A percentile compares a stretch with the other conserved stretches of the same genome.
Evolutionary conservation across 2,113 vertebrate species (phyloP).

Genomic region (Ceuthmochares aereus): DNA sequence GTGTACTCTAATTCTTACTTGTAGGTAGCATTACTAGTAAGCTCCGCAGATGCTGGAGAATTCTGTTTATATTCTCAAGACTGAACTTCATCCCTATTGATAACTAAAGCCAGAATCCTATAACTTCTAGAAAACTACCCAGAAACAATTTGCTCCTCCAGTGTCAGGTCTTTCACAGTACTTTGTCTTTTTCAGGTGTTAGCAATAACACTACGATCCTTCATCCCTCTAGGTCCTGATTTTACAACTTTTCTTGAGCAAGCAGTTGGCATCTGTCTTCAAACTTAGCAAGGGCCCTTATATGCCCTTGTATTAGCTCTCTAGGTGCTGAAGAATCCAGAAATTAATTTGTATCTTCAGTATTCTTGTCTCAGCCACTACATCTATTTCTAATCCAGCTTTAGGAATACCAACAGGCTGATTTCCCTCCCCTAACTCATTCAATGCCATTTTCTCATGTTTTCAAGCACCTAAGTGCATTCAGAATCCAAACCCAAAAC

Average conservation of each 20-base stretch:
- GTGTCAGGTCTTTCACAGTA: not conserved
- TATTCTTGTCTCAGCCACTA: not conserved
- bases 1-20: not conserved
- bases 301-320: not conserved
- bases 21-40: not conserved
- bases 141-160: not conserved
- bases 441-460: not conserved
- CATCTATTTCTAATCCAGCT: not conserved
- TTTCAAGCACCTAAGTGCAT: not conserved
- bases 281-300: not conserved
- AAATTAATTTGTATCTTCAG: not conserved
- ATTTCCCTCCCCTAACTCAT: not conserved
- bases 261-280: not conserved
- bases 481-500: slow-evolving; percentile 26
- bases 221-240: not conserved
- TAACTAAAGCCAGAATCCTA: not conserved
- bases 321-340: not conserved
- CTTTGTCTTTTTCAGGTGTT: not conserved
- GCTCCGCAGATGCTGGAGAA: not conserved
- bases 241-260: not conserved
- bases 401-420: not conserved
- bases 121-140: not conserved
- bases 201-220: not conserved
- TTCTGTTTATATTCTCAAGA: not conserved
- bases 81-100: not conserved